Base-by-base conservation (phyloP, 2,888 invertebrate species). In the Melieria crassipennis region DNA sequence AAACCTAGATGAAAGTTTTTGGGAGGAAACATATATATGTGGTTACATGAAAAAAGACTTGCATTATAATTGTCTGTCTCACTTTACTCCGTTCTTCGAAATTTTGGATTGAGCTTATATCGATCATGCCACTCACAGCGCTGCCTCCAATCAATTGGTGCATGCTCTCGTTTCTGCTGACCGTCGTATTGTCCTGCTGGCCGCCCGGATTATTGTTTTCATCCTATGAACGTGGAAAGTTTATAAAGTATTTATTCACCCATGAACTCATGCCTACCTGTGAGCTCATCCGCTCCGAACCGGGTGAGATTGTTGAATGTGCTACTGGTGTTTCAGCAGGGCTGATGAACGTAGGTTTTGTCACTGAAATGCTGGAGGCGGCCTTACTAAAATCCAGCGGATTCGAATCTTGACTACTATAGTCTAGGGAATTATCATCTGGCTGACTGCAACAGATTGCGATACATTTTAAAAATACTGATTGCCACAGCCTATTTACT, bases 301-400 rank as follows among this genome's bases (percentile, higher is more conserved):
- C 70, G 11, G 73, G 70, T 10, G 73, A 73, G n/a, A 69, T 69
- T 13, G 72, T 72, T 5, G 72, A 72, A 45, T 69, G 72, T 48
- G 69, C 72, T 9, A 69, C 61, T 5, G 67, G 67, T 10, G 63
- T 65, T 4, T 68, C 72, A 30, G 65, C 56, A 10, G 68, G 61
- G 61, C 65, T 72, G 11, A 69, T 68, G 65, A 72, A 69, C 5
- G 30, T 61, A 47, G 56, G 13, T 47, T 70, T 70, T 43, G 56
- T 46, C 42, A 45, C 30, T 61, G 61, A 62, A 65, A 63, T 55
- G 42, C 60, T 65, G 2, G 70, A 60, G 7, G 70, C n/a, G 16
- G 81, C 87, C 78, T 88, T 88, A 77, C 89, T 89, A 77, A 87
- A 89, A 81, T 89, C 89, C 69, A 89, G 76, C 3, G 89, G 89